Conservation (phyloP, 2,888 invertebrate genomes). For the Ligdia adustata region DNA sequence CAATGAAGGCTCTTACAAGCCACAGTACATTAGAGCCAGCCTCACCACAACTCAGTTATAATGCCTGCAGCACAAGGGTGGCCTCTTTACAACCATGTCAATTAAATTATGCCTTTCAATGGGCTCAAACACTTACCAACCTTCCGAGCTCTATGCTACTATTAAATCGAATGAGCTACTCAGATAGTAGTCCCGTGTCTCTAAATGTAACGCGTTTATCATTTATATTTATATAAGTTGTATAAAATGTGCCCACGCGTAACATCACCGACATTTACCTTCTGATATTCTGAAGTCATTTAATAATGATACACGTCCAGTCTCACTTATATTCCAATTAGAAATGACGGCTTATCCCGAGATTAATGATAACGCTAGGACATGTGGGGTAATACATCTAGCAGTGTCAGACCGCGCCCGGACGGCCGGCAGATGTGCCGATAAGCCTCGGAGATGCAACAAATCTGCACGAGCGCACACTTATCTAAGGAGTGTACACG, state of each 20-base stretch:
- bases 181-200: constrained; percentile 30
- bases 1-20: constrained; percentile 25
- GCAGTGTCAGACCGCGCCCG: constrained; percentile 46
- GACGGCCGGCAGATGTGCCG: constrained; percentile 50
- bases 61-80: constrained; percentile 20
- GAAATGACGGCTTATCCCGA: constrained; percentile 62
- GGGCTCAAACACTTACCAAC: constrained; percentile 24
- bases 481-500: constrained; percentile 15
- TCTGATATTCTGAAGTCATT: constrained; percentile 35
- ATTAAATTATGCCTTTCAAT: constrained; percentile 29
- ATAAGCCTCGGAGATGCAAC: constrained; percentile 54
- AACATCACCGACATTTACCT: constrained; percentile 16
- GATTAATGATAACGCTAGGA: constrained; percentile 66
- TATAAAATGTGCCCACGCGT: constrained; percentile 33
- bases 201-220: constrained; percentile 30
- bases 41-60: constrained; percentile 17
- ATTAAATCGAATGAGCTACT: constrained; percentile 25
- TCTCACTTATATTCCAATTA: constrained; percentile 67
- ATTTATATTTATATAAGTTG: constrained; percentile 33
- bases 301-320: constrained; percentile 49
- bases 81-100: constrained; percentile 30
- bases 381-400: constrained; percentile 65
- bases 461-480: constrained; percentile 42
- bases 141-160: constrained; percentile 23
- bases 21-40: constrained; percentile 17